Evolutionary conservation across 2,797 vertebrate genomes (phyloP).

Genomic region (Cossypha niveicapilla): DNA sequence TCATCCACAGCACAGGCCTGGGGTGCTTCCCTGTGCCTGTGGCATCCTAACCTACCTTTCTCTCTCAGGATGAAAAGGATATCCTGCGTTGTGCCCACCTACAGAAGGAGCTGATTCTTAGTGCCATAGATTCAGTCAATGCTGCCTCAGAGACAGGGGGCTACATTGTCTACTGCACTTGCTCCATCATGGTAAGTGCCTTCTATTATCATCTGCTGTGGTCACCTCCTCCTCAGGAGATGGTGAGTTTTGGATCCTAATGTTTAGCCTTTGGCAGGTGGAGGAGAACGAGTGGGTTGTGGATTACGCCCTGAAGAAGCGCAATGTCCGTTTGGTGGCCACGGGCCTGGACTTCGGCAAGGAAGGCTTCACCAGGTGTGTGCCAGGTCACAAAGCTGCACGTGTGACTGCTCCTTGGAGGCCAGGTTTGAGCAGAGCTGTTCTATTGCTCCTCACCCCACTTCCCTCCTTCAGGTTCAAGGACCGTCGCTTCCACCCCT

Average conservation of each 20-base stretch:
- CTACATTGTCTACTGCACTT: conserved; percentile 94
- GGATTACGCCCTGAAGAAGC: conserved; percentile 95
- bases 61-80: conserved; percentile 85
- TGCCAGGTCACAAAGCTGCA: background rate
- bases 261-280: conserved; percentile 74
- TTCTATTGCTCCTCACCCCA: background rate
- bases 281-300: conserved; percentile 99
- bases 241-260: background rate
- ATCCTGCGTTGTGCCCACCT: conserved; percentile 90
- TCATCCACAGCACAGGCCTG: background rate
- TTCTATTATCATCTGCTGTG: accelerated
- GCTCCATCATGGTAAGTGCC: conserved; percentile 86
- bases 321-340: conserved; percentile 92
- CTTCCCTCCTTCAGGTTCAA: conserved; percentile 81
- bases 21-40: background rate
- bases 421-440: background rate
- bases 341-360: conserved; percentile 95
- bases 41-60: background rate
- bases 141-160: conserved; percentile 88
- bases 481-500: conserved; percentile 90
- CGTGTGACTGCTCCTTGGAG: background rate
- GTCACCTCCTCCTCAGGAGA: background rate
- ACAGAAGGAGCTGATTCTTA: conserved; percentile 92
- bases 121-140: conserved; percentile 92
- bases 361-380: conserved; percentile 91